These are phyloP conservation scores for Ectropis crepuscularia DNA, from an alignment of 2,888 invertebrate genomes.

Conservation along the genomic window DNA sequence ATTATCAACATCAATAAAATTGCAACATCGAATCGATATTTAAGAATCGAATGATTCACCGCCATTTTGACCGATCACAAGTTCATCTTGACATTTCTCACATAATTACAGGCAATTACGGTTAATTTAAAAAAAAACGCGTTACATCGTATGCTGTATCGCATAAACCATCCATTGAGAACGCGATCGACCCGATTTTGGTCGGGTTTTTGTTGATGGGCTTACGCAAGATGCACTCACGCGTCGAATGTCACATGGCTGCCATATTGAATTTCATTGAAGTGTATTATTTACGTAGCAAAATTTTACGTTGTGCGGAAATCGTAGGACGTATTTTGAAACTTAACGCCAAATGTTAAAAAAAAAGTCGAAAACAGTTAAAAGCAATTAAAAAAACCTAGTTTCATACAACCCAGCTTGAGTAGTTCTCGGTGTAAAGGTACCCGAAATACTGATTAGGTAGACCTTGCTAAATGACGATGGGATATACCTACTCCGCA, in stretches of 20 bases:
- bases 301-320: not conserved
- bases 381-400: too few relatives aligned
- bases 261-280: constrained; percentile 22
- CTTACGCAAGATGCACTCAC: constrained; percentile 28
- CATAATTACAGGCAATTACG: constrained; percentile 44
- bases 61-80: constrained; percentile 40
- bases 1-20: not conserved
- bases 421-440: too few relatives aligned
- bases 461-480: too few relatives aligned
- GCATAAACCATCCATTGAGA: constrained; percentile 35
- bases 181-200: constrained; percentile 25
- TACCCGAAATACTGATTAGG: too few relatives aligned
- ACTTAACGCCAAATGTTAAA: too few relatives aligned
- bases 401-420: too few relatives aligned
- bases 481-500: too few relatives aligned
- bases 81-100: constrained; percentile 61
- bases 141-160: constrained; percentile 36
- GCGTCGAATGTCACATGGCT: constrained; percentile 13
- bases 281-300: not conserved
- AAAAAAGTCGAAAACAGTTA: too few relatives aligned
- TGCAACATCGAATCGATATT: constrained; percentile 20
- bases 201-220: constrained; percentile 27
- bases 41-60: constrained; percentile 27
- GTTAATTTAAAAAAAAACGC: constrained; percentile 47
- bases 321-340: too few relatives aligned